These are phyloP conservation scores for Ictalurus furcatus DNA, from an alignment of 2,113 vertebrate species.

Conservation along the genomic window DNA sequence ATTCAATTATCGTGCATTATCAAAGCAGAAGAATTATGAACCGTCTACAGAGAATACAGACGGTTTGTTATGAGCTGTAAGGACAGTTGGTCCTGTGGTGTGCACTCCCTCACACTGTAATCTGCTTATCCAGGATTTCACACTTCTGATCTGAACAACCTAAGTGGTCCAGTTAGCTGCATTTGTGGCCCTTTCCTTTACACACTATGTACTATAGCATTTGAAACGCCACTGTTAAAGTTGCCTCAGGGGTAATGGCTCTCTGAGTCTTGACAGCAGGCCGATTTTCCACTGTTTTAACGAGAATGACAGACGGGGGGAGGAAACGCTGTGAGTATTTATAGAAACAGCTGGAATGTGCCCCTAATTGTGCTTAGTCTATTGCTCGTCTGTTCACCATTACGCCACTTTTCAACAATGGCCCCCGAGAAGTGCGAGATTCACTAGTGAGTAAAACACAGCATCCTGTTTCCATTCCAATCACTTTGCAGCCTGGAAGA, in stretches of 20 bases:
- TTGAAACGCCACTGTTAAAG: conserved; percentile 31
- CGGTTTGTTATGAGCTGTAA: neutral
- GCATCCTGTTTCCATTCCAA: conserved; percentile 36
- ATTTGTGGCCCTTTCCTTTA: conserved; percentile 28
- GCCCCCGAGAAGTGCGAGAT: conserved; percentile 38
- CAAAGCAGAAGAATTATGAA: neutral
- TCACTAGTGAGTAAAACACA: conserved; percentile 42
- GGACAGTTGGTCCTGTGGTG: neutral
- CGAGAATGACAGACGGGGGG: conserved; percentile 87
- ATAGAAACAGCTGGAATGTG: conserved; percentile 88
- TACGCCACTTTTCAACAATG: conserved; percentile 65
- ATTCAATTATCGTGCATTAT: neutral
- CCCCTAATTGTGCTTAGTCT: conserved; percentile 91
- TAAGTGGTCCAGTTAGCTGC: conserved; percentile 6
- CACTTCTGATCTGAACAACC: conserved; percentile 16
- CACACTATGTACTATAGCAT: conserved; percentile 24
- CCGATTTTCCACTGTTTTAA: conserved; percentile 82
- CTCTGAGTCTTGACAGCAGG: conserved; percentile 60
- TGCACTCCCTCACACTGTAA: conserved; percentile 6
- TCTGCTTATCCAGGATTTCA: conserved; percentile 13
- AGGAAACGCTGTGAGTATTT: conserved; percentile 89
- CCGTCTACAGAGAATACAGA: neutral
- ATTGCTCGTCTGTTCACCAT: conserved; percentile 84
- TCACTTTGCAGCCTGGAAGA: conserved; percentile 27
- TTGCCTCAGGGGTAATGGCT: conserved; percentile 55